Evolutionary conservation across 92 coral and sea anemone genomes (phyloP).

Genomic region (Palythoa caribaeorum): DNA sequence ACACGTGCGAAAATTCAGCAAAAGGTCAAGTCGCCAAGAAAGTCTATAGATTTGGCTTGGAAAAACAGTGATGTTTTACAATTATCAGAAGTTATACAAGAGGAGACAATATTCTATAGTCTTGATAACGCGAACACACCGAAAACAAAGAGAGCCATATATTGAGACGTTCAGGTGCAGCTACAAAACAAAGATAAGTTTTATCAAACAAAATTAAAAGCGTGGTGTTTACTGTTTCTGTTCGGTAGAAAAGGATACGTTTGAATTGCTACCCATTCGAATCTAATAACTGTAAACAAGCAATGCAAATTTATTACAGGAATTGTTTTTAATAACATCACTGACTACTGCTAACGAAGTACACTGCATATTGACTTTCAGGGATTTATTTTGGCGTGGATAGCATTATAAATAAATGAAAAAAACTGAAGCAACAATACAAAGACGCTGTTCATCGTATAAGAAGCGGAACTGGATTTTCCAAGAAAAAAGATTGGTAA

Average conservation of each 20-base stretch:
- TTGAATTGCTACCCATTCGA: not conserved
- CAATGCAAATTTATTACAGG: not conserved
- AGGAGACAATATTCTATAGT: constrained; percentile 59
- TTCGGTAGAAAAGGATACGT: not conserved
- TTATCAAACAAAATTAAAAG: too few relatives aligned
- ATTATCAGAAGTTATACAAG: constrained; percentile 57
- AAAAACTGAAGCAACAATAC: too few relatives aligned
- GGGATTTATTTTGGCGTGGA: not conserved
- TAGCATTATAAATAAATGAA: too few relatives aligned
- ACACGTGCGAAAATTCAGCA: not conserved
- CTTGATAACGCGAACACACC: constrained; percentile 66
- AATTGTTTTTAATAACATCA: not conserved
- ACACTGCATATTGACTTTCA: not conserved
- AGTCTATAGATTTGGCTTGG: too few relatives aligned
- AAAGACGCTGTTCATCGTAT: constrained; percentile 19
- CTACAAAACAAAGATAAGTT: constrained; percentile 44
- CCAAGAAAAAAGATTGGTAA: constrained; percentile 7
- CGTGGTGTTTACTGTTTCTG: too few relatives aligned
- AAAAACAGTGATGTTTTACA: too few relatives aligned
- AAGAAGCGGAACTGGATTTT: constrained; percentile 21
- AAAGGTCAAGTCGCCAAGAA: not conserved
- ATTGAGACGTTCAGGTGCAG: constrained; percentile 54
- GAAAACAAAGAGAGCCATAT: constrained; percentile 3
- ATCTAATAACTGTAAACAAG: not conserved
- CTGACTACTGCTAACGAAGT: not conserved